These are phyloP conservation scores for Congeria kusceri DNA, from an alignment of 2,888 invertebrate species.

Conservation along the genomic window DNA sequence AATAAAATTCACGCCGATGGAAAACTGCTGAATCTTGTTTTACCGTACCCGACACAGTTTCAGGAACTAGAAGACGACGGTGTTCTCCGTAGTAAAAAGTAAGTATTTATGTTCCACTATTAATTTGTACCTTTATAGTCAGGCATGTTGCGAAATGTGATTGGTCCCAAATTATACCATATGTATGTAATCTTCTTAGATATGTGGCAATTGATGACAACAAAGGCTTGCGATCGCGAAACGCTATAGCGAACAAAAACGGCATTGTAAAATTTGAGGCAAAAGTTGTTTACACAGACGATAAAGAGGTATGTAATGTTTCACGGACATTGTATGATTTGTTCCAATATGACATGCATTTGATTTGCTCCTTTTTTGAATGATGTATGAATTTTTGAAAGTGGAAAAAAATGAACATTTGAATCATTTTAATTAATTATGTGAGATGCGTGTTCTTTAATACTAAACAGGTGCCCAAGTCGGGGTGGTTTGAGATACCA, in stretches of 20 bases:
- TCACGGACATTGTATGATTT: no score
- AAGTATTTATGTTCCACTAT: not conserved
- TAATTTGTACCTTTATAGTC: no score
- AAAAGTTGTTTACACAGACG: constrained; percentile 16
- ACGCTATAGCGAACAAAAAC: constrained; percentile 55
- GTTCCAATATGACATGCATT: no score
- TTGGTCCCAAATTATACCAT: no score
- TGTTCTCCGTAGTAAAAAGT: constrained; percentile 21
- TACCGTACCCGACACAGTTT: constrained; percentile 42
- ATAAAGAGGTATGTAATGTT: constrained; percentile 22
- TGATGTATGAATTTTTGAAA: no score
- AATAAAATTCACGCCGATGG: constrained; percentile 50
- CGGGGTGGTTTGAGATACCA: constrained; percentile 3
- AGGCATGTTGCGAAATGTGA: no score
- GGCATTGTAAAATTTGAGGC: constrained; percentile 64
- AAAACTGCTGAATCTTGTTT: constrained; percentile 48
- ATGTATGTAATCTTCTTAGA: not conserved
- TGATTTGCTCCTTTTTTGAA: no score
- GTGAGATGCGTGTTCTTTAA: no score
- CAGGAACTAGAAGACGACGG: constrained; percentile 11
- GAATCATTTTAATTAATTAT: no score
- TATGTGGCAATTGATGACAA: constrained; percentile 52
- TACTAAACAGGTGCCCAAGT: constrained; percentile 9
- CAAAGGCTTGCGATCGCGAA: constrained; percentile 54
- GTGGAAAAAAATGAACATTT: no score